These are phyloP conservation scores for Chironomus tepperi DNA, from an alignment of 1,140 invertebrate genomes.

Conservation along the genomic window DNA sequence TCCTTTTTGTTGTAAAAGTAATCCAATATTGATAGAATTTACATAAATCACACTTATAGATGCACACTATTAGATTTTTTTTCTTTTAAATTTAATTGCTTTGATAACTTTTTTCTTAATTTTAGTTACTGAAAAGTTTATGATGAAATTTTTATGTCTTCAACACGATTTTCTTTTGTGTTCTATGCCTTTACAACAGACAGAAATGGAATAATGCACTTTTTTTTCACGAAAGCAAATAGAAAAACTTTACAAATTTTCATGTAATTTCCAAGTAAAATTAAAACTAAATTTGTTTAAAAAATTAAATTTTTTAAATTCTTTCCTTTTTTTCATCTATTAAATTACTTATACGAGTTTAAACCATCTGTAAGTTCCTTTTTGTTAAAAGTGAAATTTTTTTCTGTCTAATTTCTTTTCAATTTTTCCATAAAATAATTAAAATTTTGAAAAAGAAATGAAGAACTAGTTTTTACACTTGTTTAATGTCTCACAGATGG, in stretches of 20 bases:
- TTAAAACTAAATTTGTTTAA: neutral
- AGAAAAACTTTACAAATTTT: neutral
- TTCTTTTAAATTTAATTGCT: neutral
- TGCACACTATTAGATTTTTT: neutral
- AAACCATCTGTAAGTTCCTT: constrained; percentile 6
- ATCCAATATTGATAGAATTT: constrained; percentile 7
- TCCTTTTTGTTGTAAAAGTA: constrained; percentile 7
- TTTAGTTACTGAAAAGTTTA: neutral
- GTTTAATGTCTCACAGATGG: neutral
- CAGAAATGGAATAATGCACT: neutral
- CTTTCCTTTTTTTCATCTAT: neutral
- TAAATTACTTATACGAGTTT: constrained; percentile 14
- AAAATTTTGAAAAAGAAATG: constrained; percentile 10
- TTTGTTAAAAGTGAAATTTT: neutral
- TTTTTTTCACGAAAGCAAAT: constrained; percentile 3
- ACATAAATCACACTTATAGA: neutral
- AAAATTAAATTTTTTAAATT: neutral
- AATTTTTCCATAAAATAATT: constrained; percentile 12
- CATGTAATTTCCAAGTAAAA: neutral
- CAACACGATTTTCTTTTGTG: too few species aligned
- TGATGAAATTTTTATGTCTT: too few species aligned
- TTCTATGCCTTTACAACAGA: neutral
- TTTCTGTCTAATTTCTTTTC: constrained; percentile 2
- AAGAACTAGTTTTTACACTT: constrained; percentile 14
- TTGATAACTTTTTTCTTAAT: constrained; percentile 8